These are phyloP conservation scores for Tyria jacobaeae DNA, from an alignment of 2,888 invertebrate genomes.

Conservation along the genomic window DNA sequence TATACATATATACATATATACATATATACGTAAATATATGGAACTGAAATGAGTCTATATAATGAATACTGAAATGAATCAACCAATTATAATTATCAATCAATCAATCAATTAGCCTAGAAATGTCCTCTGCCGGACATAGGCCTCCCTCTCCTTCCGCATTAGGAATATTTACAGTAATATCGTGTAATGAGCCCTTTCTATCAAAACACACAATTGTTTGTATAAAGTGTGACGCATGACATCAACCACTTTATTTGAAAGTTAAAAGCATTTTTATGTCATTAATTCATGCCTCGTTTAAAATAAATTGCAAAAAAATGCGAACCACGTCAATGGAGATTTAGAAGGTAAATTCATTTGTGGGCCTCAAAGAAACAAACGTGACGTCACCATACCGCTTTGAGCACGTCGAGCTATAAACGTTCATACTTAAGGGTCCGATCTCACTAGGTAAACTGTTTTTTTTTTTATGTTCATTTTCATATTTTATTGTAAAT, in stretches of 20 bases:
- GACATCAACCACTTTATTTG: conserved; percentile 12
- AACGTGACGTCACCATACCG: conserved; percentile 42
- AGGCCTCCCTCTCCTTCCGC: too few relatives aligned
- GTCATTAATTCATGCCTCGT: conserved; percentile 40
- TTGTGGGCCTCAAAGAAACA: conserved; percentile 54
- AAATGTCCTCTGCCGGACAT: too few relatives aligned
- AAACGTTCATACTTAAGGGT: conserved; percentile 36
- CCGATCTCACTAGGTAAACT: not conserved
- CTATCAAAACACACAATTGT: not conserved
- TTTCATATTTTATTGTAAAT: too few relatives aligned
- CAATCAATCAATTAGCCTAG: too few relatives aligned
- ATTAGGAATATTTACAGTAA: too few relatives aligned
- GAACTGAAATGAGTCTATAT: too few relatives aligned
- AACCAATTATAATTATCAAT: too few relatives aligned
- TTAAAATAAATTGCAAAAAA: conserved; percentile 41
- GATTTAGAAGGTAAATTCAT: conserved; percentile 54
- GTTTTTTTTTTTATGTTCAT: too few relatives aligned
- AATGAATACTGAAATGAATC: too few relatives aligned
- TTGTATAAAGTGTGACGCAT: not conserved
- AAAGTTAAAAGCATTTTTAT: conserved; percentile 43
- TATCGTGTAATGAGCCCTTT: not conserved
- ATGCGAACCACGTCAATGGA: conserved; percentile 41
- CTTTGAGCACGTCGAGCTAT: conserved; percentile 42
- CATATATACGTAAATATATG: too few relatives aligned
- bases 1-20: too few relatives aligned